Base-by-base conservation (phyloP, 2,888 invertebrate species). In the Entomobrya multifasciata region DNA sequence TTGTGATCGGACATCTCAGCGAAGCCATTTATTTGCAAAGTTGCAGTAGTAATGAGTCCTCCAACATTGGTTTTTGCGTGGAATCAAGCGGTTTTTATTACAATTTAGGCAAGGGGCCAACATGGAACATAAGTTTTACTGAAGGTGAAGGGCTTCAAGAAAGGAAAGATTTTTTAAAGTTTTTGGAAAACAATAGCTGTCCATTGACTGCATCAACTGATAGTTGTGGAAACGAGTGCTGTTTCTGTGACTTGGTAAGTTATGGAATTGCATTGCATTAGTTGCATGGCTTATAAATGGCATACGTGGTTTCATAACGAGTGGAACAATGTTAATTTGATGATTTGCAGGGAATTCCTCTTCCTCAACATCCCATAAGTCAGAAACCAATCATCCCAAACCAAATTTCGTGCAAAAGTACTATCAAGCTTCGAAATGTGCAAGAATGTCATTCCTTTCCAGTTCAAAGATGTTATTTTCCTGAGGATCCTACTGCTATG, bases 171-270 rank as follows among this genome's bases (percentile, higher is more conserved):
- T 84, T 84, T 55, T 44, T 84, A 17, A 15, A 6, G 4, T 17
- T 4, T 6, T 20, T 86, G 1, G 25, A 52, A 76, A 44, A 41
- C 41, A 36, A 52, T 20, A 49, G 62, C 3, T 86, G 86, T 30
- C 67, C 74, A 0, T 11, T 30, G 2, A 17, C 62, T 8, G 11
- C 30, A 5, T 17, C 62, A 2, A 74, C 15, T 15, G 11, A 44
- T 20, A 76, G 47, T 1, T 89, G 89, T 55, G 81, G 41, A 10
- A 72, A 80, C 49, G 82, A 88, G 13, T 89, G 86, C 60, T 90
- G 90, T 70, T 90, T 86, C 30, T 90, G 90, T 55, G 55, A 82
- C 25, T 52, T 90, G 86, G 90, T 90, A 88, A 49, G 62, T 4
- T 4, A 36, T 36, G 36, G 4, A 6, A 36, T 36, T 36, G n/a